Evolutionary conservation across 2,797 vertebrate genomes (phyloP).

Genomic region (Poecilia picta): DNA sequence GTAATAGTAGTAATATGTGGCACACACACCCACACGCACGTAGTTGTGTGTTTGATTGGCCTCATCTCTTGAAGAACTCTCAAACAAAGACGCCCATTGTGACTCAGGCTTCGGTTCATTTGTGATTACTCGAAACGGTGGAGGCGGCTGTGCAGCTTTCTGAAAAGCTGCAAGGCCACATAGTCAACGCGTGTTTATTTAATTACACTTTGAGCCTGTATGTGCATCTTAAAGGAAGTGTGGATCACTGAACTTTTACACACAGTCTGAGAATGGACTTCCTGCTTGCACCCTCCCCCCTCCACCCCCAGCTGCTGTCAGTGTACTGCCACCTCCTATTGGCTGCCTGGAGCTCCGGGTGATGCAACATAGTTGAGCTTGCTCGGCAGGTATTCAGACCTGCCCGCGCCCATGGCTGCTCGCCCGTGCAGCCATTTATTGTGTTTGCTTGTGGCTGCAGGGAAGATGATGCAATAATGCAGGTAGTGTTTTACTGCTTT

Average conservation of each 20-base stretch:
- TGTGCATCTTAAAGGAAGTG: conserved; percentile 51
- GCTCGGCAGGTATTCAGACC: conserved; percentile 71
- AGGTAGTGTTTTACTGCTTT: conserved; percentile 59
- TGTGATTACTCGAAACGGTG: conserved; percentile 59
- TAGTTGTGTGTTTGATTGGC: conserved; percentile 32
- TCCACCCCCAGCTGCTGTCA: conserved; percentile 14
- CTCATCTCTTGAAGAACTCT: conserved; percentile 47
- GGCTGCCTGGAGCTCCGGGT: conserved; percentile 57
- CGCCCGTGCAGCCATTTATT: conserved; percentile 32
- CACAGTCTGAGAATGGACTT: conserved; percentile 41
- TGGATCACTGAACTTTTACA: conserved; percentile 62
- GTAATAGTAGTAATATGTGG: conserved; percentile 58
- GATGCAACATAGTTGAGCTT: conserved; percentile 70
- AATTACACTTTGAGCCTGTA: conserved; percentile 30
- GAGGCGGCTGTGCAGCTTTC: conserved; percentile 44
- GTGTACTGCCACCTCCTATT: conserved; percentile 33
- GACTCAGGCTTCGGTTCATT: conserved; percentile 64
- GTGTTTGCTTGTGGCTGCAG: conserved; percentile 44
- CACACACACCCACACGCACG: conserved; percentile 13
- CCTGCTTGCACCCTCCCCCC: conserved; percentile 7
- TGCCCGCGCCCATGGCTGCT: conserved; percentile 53
- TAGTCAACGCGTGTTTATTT: conserved; percentile 56
- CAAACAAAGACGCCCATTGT: conserved; percentile 51
- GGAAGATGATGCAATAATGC: conserved; percentile 59
- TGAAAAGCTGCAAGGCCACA: conserved; percentile 59